A percentile compares a stretch with the other conserved stretches of the same genome.
Evolutionary conservation across 2,888 invertebrate genomes (phyloP).

Genomic region (Pammene aurita): DNA sequence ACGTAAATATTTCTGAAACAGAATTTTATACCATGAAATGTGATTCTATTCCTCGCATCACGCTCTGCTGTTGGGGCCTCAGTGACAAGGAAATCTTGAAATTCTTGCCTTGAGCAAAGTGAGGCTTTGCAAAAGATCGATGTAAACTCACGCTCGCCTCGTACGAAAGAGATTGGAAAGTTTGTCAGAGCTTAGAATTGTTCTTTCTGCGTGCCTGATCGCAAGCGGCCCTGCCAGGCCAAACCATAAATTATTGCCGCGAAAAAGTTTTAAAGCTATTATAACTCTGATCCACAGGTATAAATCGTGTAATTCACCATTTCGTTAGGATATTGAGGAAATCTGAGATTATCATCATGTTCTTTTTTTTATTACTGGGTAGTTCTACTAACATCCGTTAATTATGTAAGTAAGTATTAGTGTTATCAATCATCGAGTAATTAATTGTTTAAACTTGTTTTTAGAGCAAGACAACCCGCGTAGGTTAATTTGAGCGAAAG

Average conservation of each 20-base stretch:
- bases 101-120: slow-evolving; percentile 47
- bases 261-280: slow-evolving; percentile 64
- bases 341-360: slow-evolving; percentile 36
- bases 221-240: slow-evolving; percentile 55
- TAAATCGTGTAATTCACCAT: slow-evolving; percentile 53
- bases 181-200: slow-evolving; percentile 60
- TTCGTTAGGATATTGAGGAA: slow-evolving; percentile 47
- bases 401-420: slow-evolving; percentile 46
- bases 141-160: slow-evolving; percentile 52
- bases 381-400: slow-evolving; percentile 35
- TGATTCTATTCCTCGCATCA: slow-evolving; percentile 42
- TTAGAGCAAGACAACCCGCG: slow-evolving; percentile 39
- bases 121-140: slow-evolving; percentile 52
- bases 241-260: slow-evolving; percentile 64
- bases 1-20: slow-evolving; percentile 58
- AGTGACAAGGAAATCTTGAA: slow-evolving; percentile 42
- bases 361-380: slow-evolving; percentile 26
- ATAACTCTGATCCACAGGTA: slow-evolving; percentile 59
- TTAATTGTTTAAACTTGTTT: background rate
- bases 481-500: slow-evolving; percentile 60
- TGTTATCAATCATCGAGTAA: slow-evolving; percentile 43
- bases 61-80: slow-evolving; percentile 22
- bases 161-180: slow-evolving; percentile 59
- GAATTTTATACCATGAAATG: slow-evolving; percentile 45
- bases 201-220: slow-evolving; percentile 64